A percentile compares a stretch with the other conserved stretches of the same genome.
Conservation (phyloP, 2,888 invertebrate genomes). For the Spatulosminthurus flaviceps region DNA sequence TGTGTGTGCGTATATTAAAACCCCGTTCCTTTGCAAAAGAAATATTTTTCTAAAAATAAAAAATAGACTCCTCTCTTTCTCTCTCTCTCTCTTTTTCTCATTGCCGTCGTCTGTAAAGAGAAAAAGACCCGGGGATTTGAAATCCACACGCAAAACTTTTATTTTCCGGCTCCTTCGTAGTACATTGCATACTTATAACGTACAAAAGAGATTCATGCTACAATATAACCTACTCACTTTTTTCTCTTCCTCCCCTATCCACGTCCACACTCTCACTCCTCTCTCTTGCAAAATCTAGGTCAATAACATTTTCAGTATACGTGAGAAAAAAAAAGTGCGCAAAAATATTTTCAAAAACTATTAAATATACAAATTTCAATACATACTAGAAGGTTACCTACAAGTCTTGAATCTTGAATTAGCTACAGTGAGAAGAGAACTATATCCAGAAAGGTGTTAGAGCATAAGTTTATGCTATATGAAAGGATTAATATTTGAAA, state of each 20-base stretch:
- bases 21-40: constrained; percentile 19
- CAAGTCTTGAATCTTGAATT: too few species aligned
- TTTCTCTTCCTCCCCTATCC: constrained; percentile 5
- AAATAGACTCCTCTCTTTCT: not conserved
- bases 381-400: too few species aligned
- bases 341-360: too few species aligned
- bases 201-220: not conserved
- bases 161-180: not conserved
- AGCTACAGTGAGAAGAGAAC: too few species aligned
- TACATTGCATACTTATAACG: not conserved
- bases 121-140: constrained; percentile 41
- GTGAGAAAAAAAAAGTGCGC: not conserved
- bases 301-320: constrained; percentile 19
- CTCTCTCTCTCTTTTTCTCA: too few species aligned
- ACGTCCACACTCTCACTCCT: constrained; percentile 3
- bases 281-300: constrained; percentile 30
- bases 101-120: not conserved
- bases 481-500: too few species aligned
- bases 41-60: constrained; percentile 33
- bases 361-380: too few species aligned
- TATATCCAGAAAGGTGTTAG: too few species aligned
- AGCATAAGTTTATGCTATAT: too few species aligned
- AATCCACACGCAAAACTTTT: constrained; percentile 17
- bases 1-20: constrained; percentile 5
- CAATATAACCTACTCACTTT: constrained; percentile 18